A percentile compares a stretch with the other conserved stretches of the same genome.
phyloP scores from a whole-genome alignment of 2,797 vertebrate genomes.

The Cyclura pinguis region DNA sequence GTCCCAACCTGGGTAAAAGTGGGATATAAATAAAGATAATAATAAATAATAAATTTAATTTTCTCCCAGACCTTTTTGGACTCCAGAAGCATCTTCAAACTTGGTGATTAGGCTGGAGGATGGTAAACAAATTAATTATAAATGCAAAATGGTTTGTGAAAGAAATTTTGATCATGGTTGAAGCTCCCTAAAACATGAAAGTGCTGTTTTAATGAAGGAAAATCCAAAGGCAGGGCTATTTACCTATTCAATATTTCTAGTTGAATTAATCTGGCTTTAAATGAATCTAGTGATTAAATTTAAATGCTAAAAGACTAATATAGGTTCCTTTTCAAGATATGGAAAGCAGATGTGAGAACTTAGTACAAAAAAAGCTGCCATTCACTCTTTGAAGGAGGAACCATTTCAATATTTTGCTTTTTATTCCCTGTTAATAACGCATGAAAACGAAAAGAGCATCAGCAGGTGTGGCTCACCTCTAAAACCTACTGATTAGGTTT shows the following conservation, averaged over 20 bases:
- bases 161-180: too few relatives aligned
- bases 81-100: neutral
- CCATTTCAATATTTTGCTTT: neutral
- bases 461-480: neutral
- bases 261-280: neutral
- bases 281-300: neutral
- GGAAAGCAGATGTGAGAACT: neutral
- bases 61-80: neutral
- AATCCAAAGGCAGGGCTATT: too few relatives aligned
- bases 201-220: too few relatives aligned
- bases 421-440: neutral
- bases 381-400: neutral
- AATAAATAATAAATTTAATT: neutral
- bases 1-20: too few relatives aligned
- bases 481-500: constrained; percentile 8
- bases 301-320: neutral
- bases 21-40: too few relatives aligned
- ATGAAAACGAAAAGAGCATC: neutral
- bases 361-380: neutral
- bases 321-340: neutral
- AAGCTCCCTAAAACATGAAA: too few relatives aligned
- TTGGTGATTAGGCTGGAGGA: too few relatives aligned
- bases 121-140: too few relatives aligned
- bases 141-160: too few relatives aligned
- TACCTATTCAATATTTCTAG: neutral